These are phyloP conservation scores for Gadus macrocephalus DNA, from an alignment of 2,113 vertebrate genomes.

Conservation along the genomic window DNA sequence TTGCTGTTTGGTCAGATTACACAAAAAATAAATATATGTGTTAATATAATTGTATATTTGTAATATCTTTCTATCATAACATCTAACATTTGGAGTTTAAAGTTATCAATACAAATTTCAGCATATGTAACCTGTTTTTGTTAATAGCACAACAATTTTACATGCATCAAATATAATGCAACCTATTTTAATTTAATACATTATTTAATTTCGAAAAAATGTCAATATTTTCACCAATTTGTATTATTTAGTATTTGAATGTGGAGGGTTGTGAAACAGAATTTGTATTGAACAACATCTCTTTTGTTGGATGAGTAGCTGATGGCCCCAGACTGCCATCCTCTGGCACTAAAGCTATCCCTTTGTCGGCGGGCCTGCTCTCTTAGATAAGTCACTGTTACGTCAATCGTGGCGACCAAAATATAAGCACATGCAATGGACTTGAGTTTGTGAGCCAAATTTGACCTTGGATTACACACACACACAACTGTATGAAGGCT, in stretches of 20 bases:
- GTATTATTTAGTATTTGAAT: too few relatives aligned
- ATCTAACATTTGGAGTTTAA: too few relatives aligned
- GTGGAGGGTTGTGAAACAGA: too few relatives aligned
- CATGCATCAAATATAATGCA: too few relatives aligned
- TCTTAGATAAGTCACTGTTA: conserved; percentile 57
- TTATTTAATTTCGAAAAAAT: too few relatives aligned
- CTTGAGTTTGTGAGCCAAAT: neutral
- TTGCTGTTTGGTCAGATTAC: neutral
- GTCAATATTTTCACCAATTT: too few relatives aligned
- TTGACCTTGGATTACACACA: neutral
- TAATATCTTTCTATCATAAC: neutral
- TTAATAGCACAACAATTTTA: too few relatives aligned
- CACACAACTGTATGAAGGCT: neutral
- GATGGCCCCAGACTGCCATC: conserved; percentile 6
- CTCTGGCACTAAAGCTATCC: conserved; percentile 39
- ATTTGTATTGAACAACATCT: too few relatives aligned
- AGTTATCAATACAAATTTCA: too few relatives aligned
- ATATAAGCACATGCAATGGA: conserved; percentile 17
- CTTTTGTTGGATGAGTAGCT: neutral
- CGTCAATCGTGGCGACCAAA: conserved; percentile 34
- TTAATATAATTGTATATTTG: neutral
- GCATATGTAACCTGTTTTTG: too few relatives aligned
- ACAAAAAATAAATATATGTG: neutral
- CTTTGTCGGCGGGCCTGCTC: conserved; percentile 54
- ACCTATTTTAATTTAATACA: too few relatives aligned